Conservation (phyloP, 2,113 vertebrate species). For the Connochaetes taurinus region DNA sequence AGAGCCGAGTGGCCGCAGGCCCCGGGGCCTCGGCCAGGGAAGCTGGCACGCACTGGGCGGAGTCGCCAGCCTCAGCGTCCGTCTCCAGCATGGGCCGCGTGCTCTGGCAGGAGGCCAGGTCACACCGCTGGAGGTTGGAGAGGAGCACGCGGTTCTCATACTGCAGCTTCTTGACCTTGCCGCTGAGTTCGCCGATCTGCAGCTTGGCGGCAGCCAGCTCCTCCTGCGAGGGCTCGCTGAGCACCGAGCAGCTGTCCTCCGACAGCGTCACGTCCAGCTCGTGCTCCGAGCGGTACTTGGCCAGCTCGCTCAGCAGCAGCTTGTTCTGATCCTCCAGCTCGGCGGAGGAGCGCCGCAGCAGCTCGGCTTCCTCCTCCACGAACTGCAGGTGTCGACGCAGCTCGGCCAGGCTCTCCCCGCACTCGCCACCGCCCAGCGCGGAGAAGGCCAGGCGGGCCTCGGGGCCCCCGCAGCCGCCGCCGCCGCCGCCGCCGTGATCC, state of each 20-base stretch:
- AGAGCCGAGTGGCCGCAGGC: slow-evolving; percentile 62
- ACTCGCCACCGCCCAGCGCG: slow-evolving; percentile 77
- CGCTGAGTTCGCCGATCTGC: slow-evolving; percentile 93
- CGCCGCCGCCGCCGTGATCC: slow-evolving; percentile 80
- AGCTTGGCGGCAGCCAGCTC: slow-evolving; percentile 89
- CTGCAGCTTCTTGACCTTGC: slow-evolving; percentile 98
- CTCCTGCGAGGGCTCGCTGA: slow-evolving; percentile 91
- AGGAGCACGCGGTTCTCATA: slow-evolving; percentile 97
- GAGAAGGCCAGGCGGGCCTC: slow-evolving; percentile 76
- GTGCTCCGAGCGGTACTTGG: slow-evolving; percentile 93
- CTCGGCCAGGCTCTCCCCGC: slow-evolving; percentile 89
- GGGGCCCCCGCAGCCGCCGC: slow-evolving; percentile 77
- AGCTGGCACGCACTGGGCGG: slow-evolving; percentile 89
- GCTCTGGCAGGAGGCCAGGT: slow-evolving; percentile 91
- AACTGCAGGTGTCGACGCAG: slow-evolving; percentile 97
- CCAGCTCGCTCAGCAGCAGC: slow-evolving; percentile 93
- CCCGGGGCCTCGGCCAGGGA: slow-evolving; percentile 74
- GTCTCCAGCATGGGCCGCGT: slow-evolving; percentile 89
- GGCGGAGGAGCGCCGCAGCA: slow-evolving; percentile 91
- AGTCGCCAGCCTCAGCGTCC: slow-evolving; percentile 92
- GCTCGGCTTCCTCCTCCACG: slow-evolving; percentile 97
- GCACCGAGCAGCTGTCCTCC: slow-evolving; percentile 87
- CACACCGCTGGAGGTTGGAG: slow-evolving; percentile 96
- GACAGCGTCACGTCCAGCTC: slow-evolving; percentile 81
- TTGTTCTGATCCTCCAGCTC: slow-evolving; percentile 99